phyloP scores from a whole-genome alignment of 2,888 invertebrate genomes.

The Lasioglossum leucozonium region DNA sequence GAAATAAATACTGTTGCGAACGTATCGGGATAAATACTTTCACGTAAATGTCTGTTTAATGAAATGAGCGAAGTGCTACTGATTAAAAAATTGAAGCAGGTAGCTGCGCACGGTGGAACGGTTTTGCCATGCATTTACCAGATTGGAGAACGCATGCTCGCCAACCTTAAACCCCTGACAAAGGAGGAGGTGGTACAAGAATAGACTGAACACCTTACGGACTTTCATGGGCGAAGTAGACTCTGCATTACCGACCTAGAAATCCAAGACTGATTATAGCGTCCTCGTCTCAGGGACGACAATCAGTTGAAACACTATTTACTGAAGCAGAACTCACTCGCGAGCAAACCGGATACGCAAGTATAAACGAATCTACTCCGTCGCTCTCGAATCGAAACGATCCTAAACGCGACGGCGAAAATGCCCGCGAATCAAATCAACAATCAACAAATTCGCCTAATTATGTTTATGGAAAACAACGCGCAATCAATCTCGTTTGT shows the following conservation, averaged over 20 bases:
- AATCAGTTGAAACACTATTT: slow-evolving; percentile 11
- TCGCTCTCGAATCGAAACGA: not conserved
- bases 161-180: not conserved
- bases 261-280: slow-evolving; percentile 11
- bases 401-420: not conserved
- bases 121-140: not conserved
- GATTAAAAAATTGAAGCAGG: not conserved
- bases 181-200: not conserved
- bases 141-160: not conserved
- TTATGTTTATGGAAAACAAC: not conserved
- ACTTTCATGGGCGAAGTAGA: not conserved
- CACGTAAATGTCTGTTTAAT: not conserved
- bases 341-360: not conserved
- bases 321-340: not conserved
- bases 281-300: not conserved
- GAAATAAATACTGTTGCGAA: not conserved
- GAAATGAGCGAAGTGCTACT: not conserved
- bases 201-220: not conserved
- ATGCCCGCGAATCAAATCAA: not conserved
- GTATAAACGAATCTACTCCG: slow-evolving; percentile 5
- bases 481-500: not conserved
- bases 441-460: not conserved
- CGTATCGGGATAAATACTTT: not conserved
- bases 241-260: slow-evolving; percentile 5
- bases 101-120: not conserved